Evolutionary conservation across 2,113 vertebrate species (phyloP), one percentile per base, ranked within the genome.

Genomic region (cat (Felis catus)): DNA sequence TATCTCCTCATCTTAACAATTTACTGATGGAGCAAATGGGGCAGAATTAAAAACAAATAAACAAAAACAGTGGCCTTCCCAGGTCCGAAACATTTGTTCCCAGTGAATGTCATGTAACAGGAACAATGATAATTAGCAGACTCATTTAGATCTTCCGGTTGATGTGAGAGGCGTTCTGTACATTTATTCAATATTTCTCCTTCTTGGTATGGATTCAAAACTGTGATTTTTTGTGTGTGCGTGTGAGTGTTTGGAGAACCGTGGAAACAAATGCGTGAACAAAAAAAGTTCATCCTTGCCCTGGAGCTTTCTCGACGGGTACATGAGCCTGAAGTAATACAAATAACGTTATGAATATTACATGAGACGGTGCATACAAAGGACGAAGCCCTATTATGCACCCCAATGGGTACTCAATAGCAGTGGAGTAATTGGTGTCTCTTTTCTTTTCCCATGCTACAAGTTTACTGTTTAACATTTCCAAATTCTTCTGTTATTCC

Each of bases 381-480:
- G 53, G 61, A 7, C 13, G 2, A 0, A 19, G 16, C 5, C 5
- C 3, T 7, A 13, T 14, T 5, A 2, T 18, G 23, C 13, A 25
- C 27, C 25, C 66, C 4, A 14, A 23, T 27, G 68, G 19, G 19
- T 23, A 18, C 31, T 71, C 31, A 18, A 4, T 9, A 29, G 33
- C 19, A 12, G 7, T 15, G 36, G 19, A 78, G 41, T 4, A 4
- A 74, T 1, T 3, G 14, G 15, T 4, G 2, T 68, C 25, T 11
- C 51, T 25, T 48, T 76, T 31, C 61, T 53, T 41, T 23, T 27
- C 29, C 25, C 25, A 48, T 23, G 33, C 70, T 23, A 5, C 33
- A 39, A 2, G 27, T 29, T 76, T 4, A 41, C 51, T n/a, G 14
- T 63, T 29, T 0, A 68, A 92, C 18, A 14, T 45, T 33, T 89